phyloP scores from a whole-genome alignment of 2,113 vertebrate species.

The Falco punctatus region DNA sequence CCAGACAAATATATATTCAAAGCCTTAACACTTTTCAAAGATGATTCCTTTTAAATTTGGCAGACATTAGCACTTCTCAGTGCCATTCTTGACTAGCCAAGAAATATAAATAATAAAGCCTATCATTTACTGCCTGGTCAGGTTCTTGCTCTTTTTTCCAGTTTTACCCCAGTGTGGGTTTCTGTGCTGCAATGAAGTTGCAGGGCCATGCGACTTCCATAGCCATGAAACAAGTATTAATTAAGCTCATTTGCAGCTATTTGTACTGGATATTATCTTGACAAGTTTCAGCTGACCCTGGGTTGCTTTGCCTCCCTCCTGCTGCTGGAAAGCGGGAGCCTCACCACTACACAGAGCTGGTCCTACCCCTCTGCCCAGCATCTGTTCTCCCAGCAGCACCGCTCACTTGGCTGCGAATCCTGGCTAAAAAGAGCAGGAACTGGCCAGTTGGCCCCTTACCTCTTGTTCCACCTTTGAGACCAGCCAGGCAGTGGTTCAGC shows the following conservation, averaged over 20 bases:
- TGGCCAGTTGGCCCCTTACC: background rate
- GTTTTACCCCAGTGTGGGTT: background rate
- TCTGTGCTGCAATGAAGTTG: background rate
- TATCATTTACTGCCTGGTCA: background rate
- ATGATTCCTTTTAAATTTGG: background rate
- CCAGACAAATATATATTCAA: background rate
- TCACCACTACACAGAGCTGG: rapidly evolving
- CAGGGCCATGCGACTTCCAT: background rate
- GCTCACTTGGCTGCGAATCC: background rate
- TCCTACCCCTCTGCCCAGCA: background rate
- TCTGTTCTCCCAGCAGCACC: background rate
- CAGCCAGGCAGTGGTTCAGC: background rate
- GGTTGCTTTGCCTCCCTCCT: background rate
- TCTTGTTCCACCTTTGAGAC: background rate
- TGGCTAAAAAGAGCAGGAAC: background rate
- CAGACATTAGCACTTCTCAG: background rate
- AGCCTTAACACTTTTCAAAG: background rate
- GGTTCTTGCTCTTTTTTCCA: background rate
- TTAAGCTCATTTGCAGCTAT: background rate
- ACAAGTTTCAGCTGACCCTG: background rate
- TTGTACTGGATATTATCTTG: background rate
- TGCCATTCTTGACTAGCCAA: background rate
- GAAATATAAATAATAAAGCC: background rate
- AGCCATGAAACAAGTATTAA: background rate
- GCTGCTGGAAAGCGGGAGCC: background rate